phyloP scores from a whole-genome alignment of 2,888 invertebrate species.

The Mesorhabditis sp. region DNA sequence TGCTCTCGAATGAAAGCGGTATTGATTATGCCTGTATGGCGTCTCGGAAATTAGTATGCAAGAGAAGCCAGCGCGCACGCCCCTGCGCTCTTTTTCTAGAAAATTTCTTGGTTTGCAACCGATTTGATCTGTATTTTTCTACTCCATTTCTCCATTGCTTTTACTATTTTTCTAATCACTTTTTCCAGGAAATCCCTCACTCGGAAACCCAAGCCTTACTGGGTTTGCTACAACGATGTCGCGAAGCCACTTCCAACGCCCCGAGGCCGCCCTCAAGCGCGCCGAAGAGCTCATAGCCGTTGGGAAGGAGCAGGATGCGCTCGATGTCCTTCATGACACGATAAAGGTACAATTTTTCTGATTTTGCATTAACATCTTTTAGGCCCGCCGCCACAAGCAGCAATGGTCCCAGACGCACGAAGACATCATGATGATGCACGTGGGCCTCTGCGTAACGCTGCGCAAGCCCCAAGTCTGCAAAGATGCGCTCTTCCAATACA shows the following conservation, averaged over 20 bases:
- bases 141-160: too few relatives aligned
- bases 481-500: constrained; percentile 96
- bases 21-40: too few relatives aligned
- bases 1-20: too few relatives aligned
- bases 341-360: constrained; percentile 40
- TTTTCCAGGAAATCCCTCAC: too few relatives aligned
- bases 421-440: constrained; percentile 98
- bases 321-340: constrained; percentile 89
- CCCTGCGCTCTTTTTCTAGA: too few relatives aligned
- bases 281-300: constrained; percentile 97
- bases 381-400: constrained; percentile 78
- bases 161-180: too few relatives aligned
- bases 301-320: constrained; percentile 89
- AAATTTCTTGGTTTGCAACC: too few relatives aligned
- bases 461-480: constrained; percentile 97
- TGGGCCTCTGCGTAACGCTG: constrained; percentile 93
- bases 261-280: constrained; percentile 97
- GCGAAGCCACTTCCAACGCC: constrained; percentile 65
- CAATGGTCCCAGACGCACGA: constrained; percentile 87
- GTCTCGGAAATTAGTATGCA: too few relatives aligned
- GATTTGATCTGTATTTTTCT: too few relatives aligned
- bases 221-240: constrained; percentile 14
- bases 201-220: too few relatives aligned
- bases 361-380: not conserved
- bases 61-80: too few relatives aligned